These are phyloP conservation scores for Rhinogobius similis DNA, from an alignment of 2,113 vertebrate species.

Conservation along the genomic window DNA sequence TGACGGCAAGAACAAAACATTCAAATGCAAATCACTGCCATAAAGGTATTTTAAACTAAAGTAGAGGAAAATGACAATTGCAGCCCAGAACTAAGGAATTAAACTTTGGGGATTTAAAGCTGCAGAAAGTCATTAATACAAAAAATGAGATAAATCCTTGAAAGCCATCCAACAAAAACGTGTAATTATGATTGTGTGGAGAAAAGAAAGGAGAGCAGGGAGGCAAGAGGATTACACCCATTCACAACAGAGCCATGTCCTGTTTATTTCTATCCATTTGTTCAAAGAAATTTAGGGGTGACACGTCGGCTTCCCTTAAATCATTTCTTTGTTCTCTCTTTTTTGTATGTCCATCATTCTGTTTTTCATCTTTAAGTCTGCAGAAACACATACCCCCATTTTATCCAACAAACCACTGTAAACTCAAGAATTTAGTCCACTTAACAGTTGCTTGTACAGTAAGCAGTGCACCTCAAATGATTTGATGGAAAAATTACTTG, in stretches of 20 bases:
- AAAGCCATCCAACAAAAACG: conserved; percentile 80
- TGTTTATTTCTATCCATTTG: conserved; percentile 80
- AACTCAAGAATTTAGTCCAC: conserved; percentile 29
- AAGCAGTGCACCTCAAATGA: too few relatives aligned
- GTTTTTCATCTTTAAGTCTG: conserved; percentile 50
- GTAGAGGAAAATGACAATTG: conserved; percentile 75
- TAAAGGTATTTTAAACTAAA: conserved; percentile 74
- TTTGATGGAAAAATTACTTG: too few relatives aligned
- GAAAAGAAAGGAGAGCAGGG: conserved; percentile 77
- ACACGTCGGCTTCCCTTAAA: conserved; percentile 81
- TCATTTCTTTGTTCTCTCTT: conserved; percentile 67
- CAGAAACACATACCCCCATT: conserved; percentile 41
- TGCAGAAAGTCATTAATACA: conserved; percentile 80
- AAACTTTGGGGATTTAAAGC: conserved; percentile 81
- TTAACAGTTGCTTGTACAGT: too few relatives aligned
- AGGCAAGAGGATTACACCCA: conserved; percentile 80
- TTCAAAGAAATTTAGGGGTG: conserved; percentile 76
- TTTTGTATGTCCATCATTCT: conserved; percentile 59
- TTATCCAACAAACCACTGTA: conserved; percentile 57
- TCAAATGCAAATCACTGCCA: conserved; percentile 48
- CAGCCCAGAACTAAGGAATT: conserved; percentile 74
- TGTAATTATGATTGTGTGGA: conserved; percentile 80
- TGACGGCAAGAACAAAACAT: conserved; percentile 32
- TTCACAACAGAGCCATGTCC: conserved; percentile 76
- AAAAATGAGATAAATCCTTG: conserved; percentile 80